Evolutionary conservation across 2,888 invertebrate genomes (phyloP), one percentile per base, ranked within the genome.

Genomic region (Dryadula phaetusa): DNA sequence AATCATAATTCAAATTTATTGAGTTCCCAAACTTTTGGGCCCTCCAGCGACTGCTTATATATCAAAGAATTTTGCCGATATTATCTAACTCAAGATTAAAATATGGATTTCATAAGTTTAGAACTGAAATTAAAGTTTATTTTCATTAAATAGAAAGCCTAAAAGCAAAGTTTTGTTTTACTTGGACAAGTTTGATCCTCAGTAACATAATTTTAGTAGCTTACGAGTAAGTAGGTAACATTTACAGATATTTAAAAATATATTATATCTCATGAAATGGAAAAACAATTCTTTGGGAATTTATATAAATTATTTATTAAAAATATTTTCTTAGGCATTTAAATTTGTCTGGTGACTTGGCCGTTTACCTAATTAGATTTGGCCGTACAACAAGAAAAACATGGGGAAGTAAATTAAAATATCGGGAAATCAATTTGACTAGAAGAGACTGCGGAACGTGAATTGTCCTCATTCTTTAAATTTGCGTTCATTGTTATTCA

Each of bases 1-100:
- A 82, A 82, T 84, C 83, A 85, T 90, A 89, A 88, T 82, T 91
- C 86, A 90, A 83, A 79, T 88, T 88, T 86, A 88, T 89, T 82
- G 88, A 87, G 87, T 87, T 87, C 81, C 74, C 79, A 82, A 82
- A 84, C 82, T 87, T 82, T 84, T 79, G 76, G 80, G 81, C 85
- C 81, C 81, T 79, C 66, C 62, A 71, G 75, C 72, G 69, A 71
- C 66, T 64, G 69, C 69, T 73, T 67, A 72, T 74, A 72, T 73
- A 73, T 67, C 70, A 70, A 70, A 69, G 64, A 76, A 77, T 76
- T 74, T 78, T 72, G 70, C 71, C 72, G 67, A 77, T 74, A 74
- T 73, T 72, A 72, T 76, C 74, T 74, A 60, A 72, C 69, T 73
- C 70, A 63, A 72, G 73, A 73, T 75, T 74, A 74, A 75, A 72